Base-by-base conservation (phyloP, 2,797 vertebrate genomes). In the Oreonectes daqikongensis region DNA sequence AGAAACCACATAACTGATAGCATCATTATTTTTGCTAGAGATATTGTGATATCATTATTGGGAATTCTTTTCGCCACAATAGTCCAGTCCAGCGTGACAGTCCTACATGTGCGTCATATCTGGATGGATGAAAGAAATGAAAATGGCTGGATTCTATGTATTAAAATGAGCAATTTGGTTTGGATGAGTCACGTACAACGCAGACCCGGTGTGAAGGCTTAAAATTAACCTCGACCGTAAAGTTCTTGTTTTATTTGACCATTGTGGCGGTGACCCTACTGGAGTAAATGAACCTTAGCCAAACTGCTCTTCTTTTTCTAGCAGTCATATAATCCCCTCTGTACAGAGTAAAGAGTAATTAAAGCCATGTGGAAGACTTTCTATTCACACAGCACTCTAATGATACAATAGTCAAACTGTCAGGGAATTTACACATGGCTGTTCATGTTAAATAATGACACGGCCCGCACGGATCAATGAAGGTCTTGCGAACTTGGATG, bases 241-340 rank as follows among this genome's bases (percentile, higher is more conserved):
- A 69, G 46, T 70, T 59, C 1, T 28, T n/a, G n/a, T 77, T 60
- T 40, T 75, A 42, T 64, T 55, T 64, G 22, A 35, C 69, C 63
- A 35, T 81, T 87, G 86, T 86, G 85, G 86, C 79, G 60, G 78
- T 86, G 69, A 86, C 70, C 85, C 79, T 84, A 68, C 75, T 85
- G 82, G 75, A 76, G 42, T 50, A 86, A 88, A 83, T 82, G 46
- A 61, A 80, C 82, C 78, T 73, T 83, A 87, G 87, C 86, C 86
- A 90, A 89, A 88, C 88, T 89, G 85, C 86, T 83, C 66, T 82
- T 83, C 85, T 88, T 89, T 89, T 91, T 87, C 90, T 89, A 87
- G 87, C 82, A 81, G 88, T 84, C 88, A 79, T 87, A 91, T 91
- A 90, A 90, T 90, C 86, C 84, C 87, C 83, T 88, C 87, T 84